Evolutionary conservation across 2,113 vertebrate genomes (phyloP).

Genomic region (Morphnarchus princeps): DNA sequence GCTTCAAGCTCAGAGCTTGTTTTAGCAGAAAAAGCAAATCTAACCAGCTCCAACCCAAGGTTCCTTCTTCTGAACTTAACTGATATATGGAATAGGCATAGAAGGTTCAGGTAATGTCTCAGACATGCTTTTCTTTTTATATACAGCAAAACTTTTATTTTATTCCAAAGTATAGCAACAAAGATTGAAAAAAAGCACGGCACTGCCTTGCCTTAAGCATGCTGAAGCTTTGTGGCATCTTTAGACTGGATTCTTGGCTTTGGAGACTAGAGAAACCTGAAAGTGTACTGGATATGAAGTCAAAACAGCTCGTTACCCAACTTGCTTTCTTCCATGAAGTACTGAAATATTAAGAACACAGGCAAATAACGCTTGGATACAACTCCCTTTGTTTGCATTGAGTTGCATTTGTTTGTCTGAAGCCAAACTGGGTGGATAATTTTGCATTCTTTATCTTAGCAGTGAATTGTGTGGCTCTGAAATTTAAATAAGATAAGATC

Average conservation of each 20-base stretch:
- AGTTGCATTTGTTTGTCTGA: constrained; percentile 42
- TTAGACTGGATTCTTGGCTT: constrained; percentile 32
- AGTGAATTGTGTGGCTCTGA: constrained; percentile 36
- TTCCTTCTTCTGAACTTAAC: neutral
- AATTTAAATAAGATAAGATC: constrained; percentile 53
- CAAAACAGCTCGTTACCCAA: constrained; percentile 24
- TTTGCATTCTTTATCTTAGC: constrained; percentile 40
- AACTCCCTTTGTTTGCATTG: neutral
- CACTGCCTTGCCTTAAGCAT: neutral
- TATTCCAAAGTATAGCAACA: neutral
- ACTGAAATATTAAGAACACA: constrained; percentile 36
- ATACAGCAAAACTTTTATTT: neutral
- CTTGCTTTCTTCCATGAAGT: constrained; percentile 31
- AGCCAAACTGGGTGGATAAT: constrained; percentile 29
- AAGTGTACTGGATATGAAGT: constrained; percentile 22
- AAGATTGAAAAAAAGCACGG: neutral
- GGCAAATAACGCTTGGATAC: neutral
- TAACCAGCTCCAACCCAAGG: neutral
- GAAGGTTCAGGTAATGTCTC: neutral
- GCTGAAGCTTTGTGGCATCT: constrained; percentile 11
- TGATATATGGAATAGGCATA: neutral
- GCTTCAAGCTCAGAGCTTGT: neutral
- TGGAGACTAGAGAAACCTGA: constrained; percentile 58
- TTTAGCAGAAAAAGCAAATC: neutral
- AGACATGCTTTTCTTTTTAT: neutral